A percentile compares a stretch with the other conserved stretches of the same genome.
Conservation (phyloP, 2,113 vertebrate genomes). For the Sturnira hondurensis region DNA sequence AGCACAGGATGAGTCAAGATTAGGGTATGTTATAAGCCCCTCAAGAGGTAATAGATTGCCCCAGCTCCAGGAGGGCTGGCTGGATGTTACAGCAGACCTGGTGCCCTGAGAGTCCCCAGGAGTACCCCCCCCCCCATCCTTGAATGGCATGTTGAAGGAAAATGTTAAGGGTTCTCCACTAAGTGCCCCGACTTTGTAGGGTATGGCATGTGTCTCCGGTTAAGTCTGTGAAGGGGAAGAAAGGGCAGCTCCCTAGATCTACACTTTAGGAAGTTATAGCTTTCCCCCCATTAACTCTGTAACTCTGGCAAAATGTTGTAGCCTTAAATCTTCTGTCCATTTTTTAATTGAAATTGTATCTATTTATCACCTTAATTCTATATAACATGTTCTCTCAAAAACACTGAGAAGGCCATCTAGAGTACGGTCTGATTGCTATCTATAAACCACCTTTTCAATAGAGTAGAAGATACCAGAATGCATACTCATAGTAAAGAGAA, state of each 20-base stretch:
- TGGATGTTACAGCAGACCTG: neutral
- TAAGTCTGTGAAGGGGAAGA: neutral
- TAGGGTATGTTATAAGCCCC: neutral
- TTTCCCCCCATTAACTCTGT: neutral
- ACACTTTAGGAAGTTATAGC: neutral
- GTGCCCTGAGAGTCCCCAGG: neutral
- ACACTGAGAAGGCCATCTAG: neutral
- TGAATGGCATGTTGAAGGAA: neutral
- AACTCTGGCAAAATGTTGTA: neutral
- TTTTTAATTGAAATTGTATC: neutral
- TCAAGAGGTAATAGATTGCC: neutral
- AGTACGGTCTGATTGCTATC: neutral
- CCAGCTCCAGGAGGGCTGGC: neutral
- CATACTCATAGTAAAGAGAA: neutral
- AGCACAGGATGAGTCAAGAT: neutral
- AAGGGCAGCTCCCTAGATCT: neutral
- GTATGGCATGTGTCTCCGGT: neutral
- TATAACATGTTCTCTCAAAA: neutral
- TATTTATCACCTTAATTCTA: neutral
- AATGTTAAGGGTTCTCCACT: neutral
- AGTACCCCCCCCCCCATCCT: neutral
- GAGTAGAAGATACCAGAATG: neutral
- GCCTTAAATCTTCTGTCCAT: neutral
- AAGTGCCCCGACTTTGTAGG: neutral
- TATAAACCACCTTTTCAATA: neutral